phyloP scores from a whole-genome alignment of 2,797 vertebrate species.

The Hybognathus amarus region DNA sequence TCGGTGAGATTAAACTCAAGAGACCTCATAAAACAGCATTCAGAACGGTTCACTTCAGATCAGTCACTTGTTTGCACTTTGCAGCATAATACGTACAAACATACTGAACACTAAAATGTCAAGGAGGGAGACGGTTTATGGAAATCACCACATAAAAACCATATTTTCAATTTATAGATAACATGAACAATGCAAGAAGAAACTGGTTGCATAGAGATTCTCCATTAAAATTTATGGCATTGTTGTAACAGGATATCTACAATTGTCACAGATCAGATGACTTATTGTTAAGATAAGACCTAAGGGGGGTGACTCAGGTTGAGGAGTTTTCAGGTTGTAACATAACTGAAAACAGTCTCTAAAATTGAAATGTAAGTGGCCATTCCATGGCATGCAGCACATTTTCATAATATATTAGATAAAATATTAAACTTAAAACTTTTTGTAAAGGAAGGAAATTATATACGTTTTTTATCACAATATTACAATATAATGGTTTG shows the following conservation, averaged over 20 bases:
- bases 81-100: not conserved
- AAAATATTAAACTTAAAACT: not conserved
- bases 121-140: not conserved
- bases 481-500: not conserved
- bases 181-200: constrained; percentile 8
- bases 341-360: not conserved
- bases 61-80: constrained; percentile 10
- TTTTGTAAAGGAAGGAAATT: not conserved
- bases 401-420: not conserved
- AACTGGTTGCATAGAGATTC: not conserved
- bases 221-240: constrained; percentile 3
- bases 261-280: not conserved
- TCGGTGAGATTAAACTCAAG: constrained; percentile 37
- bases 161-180: not conserved
- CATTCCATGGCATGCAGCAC: too few species aligned
- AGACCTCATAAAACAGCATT: constrained; percentile 25
- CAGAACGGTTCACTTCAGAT: not conserved
- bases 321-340: not conserved
- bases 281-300: not conserved
- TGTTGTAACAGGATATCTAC: constrained; percentile 28
- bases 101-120: not conserved
- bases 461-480: not conserved
- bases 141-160: not conserved
- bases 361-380: not conserved
- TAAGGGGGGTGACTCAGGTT: not conserved